Evolutionary conservation across 64 coral and sea anemone genomes (phyloP).

Genomic region (Porites australiensis): DNA sequence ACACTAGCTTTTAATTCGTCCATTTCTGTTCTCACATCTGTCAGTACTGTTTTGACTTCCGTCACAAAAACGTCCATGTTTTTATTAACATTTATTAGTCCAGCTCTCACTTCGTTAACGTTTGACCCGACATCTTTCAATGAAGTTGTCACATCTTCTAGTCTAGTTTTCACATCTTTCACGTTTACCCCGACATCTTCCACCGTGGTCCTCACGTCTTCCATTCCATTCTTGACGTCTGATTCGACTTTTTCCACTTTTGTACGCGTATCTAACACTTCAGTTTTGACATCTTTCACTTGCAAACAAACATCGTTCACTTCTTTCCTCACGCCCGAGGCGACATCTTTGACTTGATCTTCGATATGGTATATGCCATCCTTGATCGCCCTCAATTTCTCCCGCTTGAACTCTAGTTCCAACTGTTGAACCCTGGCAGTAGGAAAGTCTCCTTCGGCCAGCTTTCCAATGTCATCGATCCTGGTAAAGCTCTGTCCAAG

Average conservation of each 20-base stretch:
- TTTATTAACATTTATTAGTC: background rate
- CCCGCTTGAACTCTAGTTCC: background rate
- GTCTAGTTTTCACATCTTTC: background rate
- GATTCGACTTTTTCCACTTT: background rate
- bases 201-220: background rate
- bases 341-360: background rate
- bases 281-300: background rate
- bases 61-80: background rate
- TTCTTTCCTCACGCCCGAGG: background rate
- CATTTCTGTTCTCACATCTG: too few relatives aligned
- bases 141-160: background rate
- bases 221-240: background rate
- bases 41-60: background rate
- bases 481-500: background rate
- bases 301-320: background rate
- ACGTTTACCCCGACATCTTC: background rate
- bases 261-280: too few relatives aligned
- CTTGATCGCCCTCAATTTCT: background rate
- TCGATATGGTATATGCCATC: background rate
- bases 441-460: slow-evolving; percentile 35
- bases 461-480: background rate
- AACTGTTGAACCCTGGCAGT: slow-evolving; percentile 1
- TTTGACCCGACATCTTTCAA: background rate
- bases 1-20: background rate
- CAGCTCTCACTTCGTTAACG: background rate